Conservation (phyloP, 2,888 invertebrate species). For the Cotesia congregata region DNA sequence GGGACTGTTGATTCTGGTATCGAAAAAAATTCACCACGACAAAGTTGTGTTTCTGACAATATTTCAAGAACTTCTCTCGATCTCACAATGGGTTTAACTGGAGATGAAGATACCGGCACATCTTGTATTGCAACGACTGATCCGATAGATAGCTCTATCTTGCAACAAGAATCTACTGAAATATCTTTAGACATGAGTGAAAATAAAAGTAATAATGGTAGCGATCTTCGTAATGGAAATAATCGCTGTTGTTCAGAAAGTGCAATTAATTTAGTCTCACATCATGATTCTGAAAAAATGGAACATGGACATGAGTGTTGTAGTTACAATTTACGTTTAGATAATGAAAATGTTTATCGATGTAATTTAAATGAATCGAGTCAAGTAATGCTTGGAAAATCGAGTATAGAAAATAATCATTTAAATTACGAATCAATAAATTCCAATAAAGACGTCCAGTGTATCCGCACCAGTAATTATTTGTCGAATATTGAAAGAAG, state of each 20-base stretch:
- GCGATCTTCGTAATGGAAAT: conserved; percentile 54
- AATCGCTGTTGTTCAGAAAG: conserved; percentile 47
- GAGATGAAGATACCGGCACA: conserved; percentile 60
- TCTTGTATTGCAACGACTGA: conserved; percentile 63
- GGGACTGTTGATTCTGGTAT: conserved; percentile 58
- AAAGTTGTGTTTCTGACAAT: conserved; percentile 61
- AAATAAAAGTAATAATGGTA: conserved; percentile 36
- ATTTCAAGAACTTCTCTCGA: conserved; percentile 63
- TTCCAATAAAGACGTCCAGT: conserved; percentile 17
- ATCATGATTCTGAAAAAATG: conserved; percentile 44
- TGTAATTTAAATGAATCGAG: conserved; percentile 51
- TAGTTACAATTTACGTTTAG: conserved; percentile 51
- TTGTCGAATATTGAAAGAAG: conserved; percentile 20
- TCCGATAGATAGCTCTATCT: conserved; percentile 58
- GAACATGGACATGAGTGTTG: conserved; percentile 48
- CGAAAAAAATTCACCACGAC: conserved; percentile 58
- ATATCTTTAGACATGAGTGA: conserved; percentile 53
- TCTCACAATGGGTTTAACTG: conserved; percentile 62
- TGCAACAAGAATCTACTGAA: conserved; percentile 55
- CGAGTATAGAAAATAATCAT: conserved; percentile 27
- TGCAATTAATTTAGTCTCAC: conserved; percentile 29
- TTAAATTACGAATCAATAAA: conserved; percentile 10
- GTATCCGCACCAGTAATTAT: conserved; percentile 23
- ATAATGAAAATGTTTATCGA: conserved; percentile 53
- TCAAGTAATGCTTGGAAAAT: conserved; percentile 21